Percentiles rank a stretch among this genome's conserved stretches.
Evolutionary conservation across 2,888 invertebrate species (phyloP).

Genomic region (Aphelenchoides bicaudatus): DNA sequence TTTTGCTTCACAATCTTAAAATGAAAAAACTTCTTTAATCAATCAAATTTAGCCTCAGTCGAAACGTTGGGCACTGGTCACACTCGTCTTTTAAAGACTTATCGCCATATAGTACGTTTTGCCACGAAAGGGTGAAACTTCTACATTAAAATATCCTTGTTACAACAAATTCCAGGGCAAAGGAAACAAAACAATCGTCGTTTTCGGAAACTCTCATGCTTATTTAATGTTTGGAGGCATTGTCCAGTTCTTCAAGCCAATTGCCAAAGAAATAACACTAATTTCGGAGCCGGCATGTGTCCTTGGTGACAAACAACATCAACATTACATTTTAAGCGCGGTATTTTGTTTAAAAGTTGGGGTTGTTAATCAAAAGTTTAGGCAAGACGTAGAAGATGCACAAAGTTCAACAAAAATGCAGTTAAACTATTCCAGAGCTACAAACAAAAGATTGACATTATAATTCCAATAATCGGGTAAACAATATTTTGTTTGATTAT

Average conservation of each 20-base stretch:
- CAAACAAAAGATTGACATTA: too few species aligned
- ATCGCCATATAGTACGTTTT: background rate
- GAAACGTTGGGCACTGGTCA: background rate
- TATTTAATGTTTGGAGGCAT: background rate
- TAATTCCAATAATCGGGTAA: too few species aligned
- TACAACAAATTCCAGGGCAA: background rate
- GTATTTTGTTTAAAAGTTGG: too few species aligned
- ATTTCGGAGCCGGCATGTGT: background rate
- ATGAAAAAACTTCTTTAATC: too few species aligned
- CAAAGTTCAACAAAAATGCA: too few species aligned
- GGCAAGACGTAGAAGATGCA: too few species aligned
- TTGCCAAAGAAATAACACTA: background rate
- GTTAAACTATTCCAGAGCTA: too few species aligned
- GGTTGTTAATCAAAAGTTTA: too few species aligned
- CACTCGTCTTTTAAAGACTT: background rate
- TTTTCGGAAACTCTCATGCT: constrained; percentile 1
- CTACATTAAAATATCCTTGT: background rate
- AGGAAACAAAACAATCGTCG: background rate
- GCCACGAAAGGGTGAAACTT: constrained; percentile 7
- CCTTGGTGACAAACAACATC: background rate
- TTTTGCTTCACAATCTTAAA: too few species aligned
- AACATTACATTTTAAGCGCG: background rate
- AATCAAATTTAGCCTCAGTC: too few species aligned
- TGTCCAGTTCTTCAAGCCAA: background rate
- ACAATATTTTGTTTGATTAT: too few species aligned